Evolutionary conservation across 1,140 invertebrate species (phyloP).

Genomic region (Halictus rubicundus): DNA sequence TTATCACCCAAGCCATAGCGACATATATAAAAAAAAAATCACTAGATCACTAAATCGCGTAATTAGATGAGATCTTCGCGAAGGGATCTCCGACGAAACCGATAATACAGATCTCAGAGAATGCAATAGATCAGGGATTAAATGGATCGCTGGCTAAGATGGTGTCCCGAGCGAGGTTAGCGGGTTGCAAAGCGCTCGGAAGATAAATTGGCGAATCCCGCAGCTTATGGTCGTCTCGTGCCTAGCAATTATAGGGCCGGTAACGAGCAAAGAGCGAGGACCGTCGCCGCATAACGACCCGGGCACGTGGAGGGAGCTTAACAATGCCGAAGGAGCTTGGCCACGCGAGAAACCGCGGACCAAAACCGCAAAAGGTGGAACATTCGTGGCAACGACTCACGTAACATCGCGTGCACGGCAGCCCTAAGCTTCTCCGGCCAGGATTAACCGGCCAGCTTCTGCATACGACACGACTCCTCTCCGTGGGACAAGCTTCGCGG

Average conservation of each 20-base stretch:
- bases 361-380: constrained; percentile 47
- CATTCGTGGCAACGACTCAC: constrained; percentile 60
- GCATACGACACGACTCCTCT: constrained; percentile 39
- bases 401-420: constrained; percentile 67
- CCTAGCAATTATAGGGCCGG: background rate
- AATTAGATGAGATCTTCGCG: too few relatives aligned
- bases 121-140: too few relatives aligned
- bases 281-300: background rate
- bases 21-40: too few relatives aligned
- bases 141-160: too few relatives aligned
- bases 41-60: too few relatives aligned
- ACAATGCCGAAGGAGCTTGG: constrained; percentile 16
- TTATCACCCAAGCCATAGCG: too few relatives aligned
- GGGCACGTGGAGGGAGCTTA: background rate
- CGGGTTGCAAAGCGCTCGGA: too few relatives aligned
- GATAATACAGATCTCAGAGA: too few relatives aligned
- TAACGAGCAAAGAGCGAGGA: constrained; percentile 8
- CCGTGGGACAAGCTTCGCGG: background rate
- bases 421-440: constrained; percentile 35
- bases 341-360: constrained; percentile 32
- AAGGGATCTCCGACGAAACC: too few relatives aligned
- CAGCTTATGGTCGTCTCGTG: background rate
- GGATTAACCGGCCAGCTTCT: background rate
- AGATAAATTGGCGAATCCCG: too few relatives aligned
- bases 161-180: too few relatives aligned